Evolutionary conservation across 2,113 vertebrate genomes (phyloP).

Genomic region (Entosphenus tridentatus): DNA sequence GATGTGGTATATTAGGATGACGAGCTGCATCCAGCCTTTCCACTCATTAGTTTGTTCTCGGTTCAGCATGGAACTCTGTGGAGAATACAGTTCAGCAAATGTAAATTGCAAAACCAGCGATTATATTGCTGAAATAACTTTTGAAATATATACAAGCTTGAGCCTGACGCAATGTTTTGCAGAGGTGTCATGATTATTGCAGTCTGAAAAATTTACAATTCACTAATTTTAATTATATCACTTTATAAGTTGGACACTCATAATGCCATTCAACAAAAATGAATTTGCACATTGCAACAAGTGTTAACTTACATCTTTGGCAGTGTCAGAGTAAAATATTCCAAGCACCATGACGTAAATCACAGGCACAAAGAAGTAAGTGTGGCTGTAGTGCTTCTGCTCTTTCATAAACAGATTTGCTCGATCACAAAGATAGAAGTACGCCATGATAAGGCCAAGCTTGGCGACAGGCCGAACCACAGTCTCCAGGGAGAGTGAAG

Average conservation of each 20-base stretch:
- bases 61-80: conserved; percentile 73
- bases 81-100: conserved; percentile 6
- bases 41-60: conserved; percentile 94
- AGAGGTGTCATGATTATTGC: no score
- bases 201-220: no score
- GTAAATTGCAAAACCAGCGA: no score
- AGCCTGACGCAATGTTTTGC: no score
- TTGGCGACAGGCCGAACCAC: conserved; percentile 52
- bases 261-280: no score
- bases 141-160: no score
- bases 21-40: conserved; percentile 99
- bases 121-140: no score
- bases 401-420: conserved; percentile 95
- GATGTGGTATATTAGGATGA: conserved; percentile 94
- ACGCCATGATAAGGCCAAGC: conserved; percentile 82
- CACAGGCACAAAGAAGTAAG: conserved; percentile 84
- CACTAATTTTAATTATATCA: no score
- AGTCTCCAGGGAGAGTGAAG: no score
- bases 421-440: conserved; percentile 89
- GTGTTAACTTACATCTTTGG: conserved; percentile 47
- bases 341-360: conserved; percentile 75
- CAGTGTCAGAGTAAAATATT: conserved; percentile 77
- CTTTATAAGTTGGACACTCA: no score
- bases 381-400: conserved; percentile 90
- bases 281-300: no score